Evolutionary conservation across 1,140 invertebrate species (phyloP).

Genomic region (Zaprionus lachaisei): DNA sequence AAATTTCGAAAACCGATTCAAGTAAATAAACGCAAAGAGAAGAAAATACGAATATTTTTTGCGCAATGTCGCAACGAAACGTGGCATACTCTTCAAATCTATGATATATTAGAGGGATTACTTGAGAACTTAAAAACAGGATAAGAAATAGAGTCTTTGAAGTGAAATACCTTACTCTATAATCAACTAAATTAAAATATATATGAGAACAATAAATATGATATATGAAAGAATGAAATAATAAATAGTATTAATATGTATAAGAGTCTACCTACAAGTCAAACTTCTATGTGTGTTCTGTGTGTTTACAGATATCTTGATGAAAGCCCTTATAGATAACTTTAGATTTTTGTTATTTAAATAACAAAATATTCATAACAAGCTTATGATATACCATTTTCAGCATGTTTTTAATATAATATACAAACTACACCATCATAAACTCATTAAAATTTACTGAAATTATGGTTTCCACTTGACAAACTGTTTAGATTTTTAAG

Average conservation of each 20-base stretch:
- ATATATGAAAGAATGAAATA: no score
- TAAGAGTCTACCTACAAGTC: no score
- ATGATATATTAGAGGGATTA: neutral
- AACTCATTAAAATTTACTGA: rapidly evolving
- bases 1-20: conserved; percentile 58
- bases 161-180: no score
- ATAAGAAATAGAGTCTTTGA: neutral
- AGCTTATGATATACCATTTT: neutral
- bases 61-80: neutral
- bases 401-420: neutral
- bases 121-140: neutral
- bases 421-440: neutral
- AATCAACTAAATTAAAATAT: no score
- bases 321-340: no score
- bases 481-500: neutral
- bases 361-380: no score
- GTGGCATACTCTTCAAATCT: neutral
- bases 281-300: no score
- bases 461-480: neutral
- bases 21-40: conserved; percentile 53
- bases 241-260: no score
- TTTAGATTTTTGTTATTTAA: no score
- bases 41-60: conserved; percentile 16
- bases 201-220: no score
- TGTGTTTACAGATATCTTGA: no score